phyloP scores from a whole-genome alignment of 2,797 vertebrate species.

The Lacerta viridis region DNA sequence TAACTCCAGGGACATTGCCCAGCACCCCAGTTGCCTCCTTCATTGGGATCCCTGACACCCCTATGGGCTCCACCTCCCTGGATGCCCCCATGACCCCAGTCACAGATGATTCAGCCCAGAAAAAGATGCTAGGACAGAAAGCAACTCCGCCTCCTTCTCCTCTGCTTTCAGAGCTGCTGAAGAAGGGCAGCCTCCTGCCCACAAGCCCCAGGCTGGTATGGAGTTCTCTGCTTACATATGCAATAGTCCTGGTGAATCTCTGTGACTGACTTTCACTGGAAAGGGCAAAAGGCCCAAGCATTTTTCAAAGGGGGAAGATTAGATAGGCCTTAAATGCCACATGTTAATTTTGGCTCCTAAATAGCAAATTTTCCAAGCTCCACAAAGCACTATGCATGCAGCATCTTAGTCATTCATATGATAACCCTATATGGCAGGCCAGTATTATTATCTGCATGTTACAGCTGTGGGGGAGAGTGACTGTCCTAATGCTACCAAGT shows the following conservation, averaged over 20 bases:
- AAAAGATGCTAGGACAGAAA: slow-evolving; percentile 94
- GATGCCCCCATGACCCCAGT: slow-evolving; percentile 87
- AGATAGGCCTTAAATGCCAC: not conserved
- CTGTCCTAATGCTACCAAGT: not conserved
- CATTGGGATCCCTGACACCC: slow-evolving; percentile 90
- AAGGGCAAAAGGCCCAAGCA: slow-evolving; percentile 25
- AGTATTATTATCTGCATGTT: not conserved
- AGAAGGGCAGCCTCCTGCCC: slow-evolving; percentile 95
- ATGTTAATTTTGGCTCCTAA: not conserved
- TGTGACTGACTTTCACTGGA: slow-evolving; percentile 60
- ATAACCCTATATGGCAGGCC: not conserved
- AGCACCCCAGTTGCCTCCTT: slow-evolving; percentile 91
- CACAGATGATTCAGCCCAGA: slow-evolving; percentile 93
- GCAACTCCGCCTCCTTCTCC: slow-evolving; percentile 96
- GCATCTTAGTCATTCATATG: not conserved
- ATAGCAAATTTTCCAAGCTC: not conserved
- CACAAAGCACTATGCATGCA: not conserved
- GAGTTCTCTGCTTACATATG: slow-evolving; percentile 81
- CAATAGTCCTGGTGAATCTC: slow-evolving; percentile 65
- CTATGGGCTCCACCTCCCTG: slow-evolving; percentile 85
- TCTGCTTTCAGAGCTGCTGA: slow-evolving; percentile 97
- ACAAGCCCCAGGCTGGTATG: slow-evolving; percentile 96
- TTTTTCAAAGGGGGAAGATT: not conserved
- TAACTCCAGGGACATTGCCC: slow-evolving; percentile 83
- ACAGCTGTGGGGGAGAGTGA: not conserved